Conservation (phyloP, 2,888 invertebrate genomes). For the Calameuta idolon region DNA sequence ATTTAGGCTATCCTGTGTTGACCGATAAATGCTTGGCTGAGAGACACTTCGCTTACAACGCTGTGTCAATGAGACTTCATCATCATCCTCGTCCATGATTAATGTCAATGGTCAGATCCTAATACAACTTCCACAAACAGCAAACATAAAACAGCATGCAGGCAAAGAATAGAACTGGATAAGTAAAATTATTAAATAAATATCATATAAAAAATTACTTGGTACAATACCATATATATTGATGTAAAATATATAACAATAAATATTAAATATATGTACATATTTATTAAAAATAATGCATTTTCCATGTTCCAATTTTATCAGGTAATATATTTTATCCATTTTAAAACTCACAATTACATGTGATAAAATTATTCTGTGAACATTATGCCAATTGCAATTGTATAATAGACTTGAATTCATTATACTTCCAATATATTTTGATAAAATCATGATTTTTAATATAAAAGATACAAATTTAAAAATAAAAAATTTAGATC, state of each 20-base stretch:
- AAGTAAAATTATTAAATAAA: not conserved
- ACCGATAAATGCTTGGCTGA: constrained; percentile 43
- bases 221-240: not conserved
- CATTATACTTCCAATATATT: not conserved
- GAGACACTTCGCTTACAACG: constrained; percentile 30
- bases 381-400: not conserved
- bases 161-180: not conserved
- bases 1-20: constrained; percentile 40
- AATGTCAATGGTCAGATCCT: constrained; percentile 23
- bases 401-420: not conserved
- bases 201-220: not conserved
- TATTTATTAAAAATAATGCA: not conserved
- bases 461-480: not conserved
- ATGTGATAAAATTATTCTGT: not conserved
- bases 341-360: not conserved
- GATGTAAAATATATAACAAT: not conserved
- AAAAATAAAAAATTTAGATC: not conserved
- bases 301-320: not conserved
- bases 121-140: not conserved
- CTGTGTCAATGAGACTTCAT: constrained; percentile 31
- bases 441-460: not conserved
- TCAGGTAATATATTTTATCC: not conserved
- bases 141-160: not conserved
- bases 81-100: constrained; percentile 53
- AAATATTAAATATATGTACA: not conserved